phyloP scores from a whole-genome alignment of 2,797 vertebrate genomes.

The Rhinatrema bivittatum region DNA sequence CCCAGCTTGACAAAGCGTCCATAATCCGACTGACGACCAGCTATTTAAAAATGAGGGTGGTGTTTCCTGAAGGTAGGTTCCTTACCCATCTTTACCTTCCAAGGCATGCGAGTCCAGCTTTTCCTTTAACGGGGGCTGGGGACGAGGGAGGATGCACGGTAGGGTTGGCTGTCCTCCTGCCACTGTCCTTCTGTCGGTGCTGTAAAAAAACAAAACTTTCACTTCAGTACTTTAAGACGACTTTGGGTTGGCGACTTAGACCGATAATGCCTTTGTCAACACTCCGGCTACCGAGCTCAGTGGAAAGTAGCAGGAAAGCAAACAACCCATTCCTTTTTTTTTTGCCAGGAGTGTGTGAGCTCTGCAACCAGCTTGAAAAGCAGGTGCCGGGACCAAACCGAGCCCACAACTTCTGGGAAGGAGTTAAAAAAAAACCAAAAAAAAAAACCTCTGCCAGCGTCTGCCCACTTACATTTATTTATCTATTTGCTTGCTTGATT shows the following conservation, averaged over 20 bases:
- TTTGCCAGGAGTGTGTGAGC: too few species aligned
- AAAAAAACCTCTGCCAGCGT: too few species aligned
- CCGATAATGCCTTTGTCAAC: conserved; percentile 39
- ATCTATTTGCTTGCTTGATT: too few species aligned
- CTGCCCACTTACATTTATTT: too few species aligned
- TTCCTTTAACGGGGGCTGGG: not conserved
- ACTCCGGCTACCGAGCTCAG: conserved; percentile 26
- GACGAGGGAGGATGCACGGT: not conserved
- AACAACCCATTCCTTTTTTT: too few species aligned
- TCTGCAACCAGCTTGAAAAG: too few species aligned
- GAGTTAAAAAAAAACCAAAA: too few species aligned
- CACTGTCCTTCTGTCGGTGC: too few species aligned
- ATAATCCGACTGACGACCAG: conserved; percentile 95
- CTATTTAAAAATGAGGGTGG: conserved; percentile 93
- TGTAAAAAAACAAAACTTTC: conserved; percentile 30
- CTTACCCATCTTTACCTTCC: conserved; percentile 5
- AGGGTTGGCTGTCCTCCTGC: conserved; percentile 14
- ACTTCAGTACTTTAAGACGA: conserved; percentile 5
- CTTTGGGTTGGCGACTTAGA: conserved; percentile 24
- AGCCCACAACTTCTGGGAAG: too few species aligned
- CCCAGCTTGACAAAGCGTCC: conserved; percentile 95
- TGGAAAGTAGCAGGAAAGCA: conserved; percentile 24
- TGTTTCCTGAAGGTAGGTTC: conserved; percentile 88
- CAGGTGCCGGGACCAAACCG: too few species aligned
- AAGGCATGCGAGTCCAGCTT: too few species aligned